Conservation (phyloP, 2,888 invertebrate species). For the Brachyopa scutellaris region DNA sequence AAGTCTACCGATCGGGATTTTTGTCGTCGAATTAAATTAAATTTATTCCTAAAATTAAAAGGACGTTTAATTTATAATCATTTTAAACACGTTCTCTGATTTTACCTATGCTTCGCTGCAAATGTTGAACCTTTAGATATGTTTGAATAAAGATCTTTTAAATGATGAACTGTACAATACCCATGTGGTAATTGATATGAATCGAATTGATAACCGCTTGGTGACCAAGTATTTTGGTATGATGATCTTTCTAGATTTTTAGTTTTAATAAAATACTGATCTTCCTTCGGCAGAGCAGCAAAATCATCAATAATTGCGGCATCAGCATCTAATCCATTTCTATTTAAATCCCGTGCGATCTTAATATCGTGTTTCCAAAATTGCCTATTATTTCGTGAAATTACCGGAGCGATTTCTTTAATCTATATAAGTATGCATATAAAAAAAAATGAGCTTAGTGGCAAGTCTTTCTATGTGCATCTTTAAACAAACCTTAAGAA, state of each 20-base stretch:
- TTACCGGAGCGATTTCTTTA: conserved; percentile 85
- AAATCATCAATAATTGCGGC: conserved; percentile 79
- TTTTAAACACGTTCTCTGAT: neutral
- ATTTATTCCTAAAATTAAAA: neutral
- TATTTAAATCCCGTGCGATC: conserved; percentile 84
- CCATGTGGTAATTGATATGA: conserved; percentile 33
- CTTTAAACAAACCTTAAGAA: conserved; percentile 84
- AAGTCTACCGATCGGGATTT: neutral
- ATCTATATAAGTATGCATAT: too few relatives aligned
- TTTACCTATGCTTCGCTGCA: conserved; percentile 32
- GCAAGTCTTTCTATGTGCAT: too few relatives aligned
- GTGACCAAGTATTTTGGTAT: conserved; percentile 80
- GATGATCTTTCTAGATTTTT: conserved; percentile 74
- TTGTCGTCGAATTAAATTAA: neutral
- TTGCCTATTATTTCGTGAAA: conserved; percentile 81
- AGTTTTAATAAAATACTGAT: too few relatives aligned
- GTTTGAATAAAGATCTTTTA: conserved; percentile 77
- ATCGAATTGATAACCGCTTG: conserved; percentile 75
- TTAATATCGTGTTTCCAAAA: conserved; percentile 87
- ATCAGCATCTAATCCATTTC: conserved; percentile 79
- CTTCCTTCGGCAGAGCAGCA: conserved; percentile 76
- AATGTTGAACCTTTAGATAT: conserved; percentile 48
- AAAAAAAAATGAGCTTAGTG: too few relatives aligned
- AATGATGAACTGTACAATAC: conserved; percentile 76
- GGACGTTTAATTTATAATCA: neutral